A percentile compares a stretch with the other conserved stretches of the same genome.
phyloP scores from a whole-genome alignment of 2,888 invertebrate species.

The Lissonota sp. region DNA sequence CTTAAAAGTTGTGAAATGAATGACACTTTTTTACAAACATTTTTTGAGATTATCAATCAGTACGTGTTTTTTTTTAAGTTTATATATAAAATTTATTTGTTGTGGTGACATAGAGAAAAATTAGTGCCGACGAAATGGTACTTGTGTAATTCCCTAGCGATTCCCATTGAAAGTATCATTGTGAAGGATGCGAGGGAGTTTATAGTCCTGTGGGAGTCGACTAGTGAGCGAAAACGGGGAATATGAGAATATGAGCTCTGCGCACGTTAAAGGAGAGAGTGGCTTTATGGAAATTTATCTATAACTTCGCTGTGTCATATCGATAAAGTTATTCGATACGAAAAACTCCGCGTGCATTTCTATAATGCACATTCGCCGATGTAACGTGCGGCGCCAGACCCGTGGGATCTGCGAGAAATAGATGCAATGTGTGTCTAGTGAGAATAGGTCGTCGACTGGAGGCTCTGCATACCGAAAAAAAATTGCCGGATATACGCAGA shows the following conservation, averaged over 20 bases:
- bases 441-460: background rate
- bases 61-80: too few relatives aligned
- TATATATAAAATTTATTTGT: too few relatives aligned
- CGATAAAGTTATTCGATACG: constrained; percentile 63
- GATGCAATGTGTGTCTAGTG: constrained; percentile 12
- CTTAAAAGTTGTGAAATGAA: too few relatives aligned
- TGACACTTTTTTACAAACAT: too few relatives aligned
- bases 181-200: constrained; percentile 24
- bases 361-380: constrained; percentile 32
- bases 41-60: too few relatives aligned
- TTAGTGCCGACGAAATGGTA: background rate
- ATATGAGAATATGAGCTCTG: constrained; percentile 2
- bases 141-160: constrained; percentile 4
- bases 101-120: too few relatives aligned
- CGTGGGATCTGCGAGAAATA: constrained; percentile 44
- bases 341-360: constrained; percentile 36
- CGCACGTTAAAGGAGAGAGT: constrained; percentile 6
- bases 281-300: constrained; percentile 45
- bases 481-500: background rate
- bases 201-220: constrained; percentile 20
- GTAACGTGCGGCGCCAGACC: constrained; percentile 6
- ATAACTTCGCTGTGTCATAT: constrained; percentile 48
- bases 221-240: background rate
- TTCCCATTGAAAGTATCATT: constrained; percentile 29
- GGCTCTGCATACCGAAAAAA: constrained; percentile 5